A percentile compares a stretch with the other conserved stretches of the same genome.
These are phyloP conservation scores for Macrobrachium nipponense DNA, from an alignment of 1,140 invertebrate genomes.

Conservation along the genomic window DNA sequence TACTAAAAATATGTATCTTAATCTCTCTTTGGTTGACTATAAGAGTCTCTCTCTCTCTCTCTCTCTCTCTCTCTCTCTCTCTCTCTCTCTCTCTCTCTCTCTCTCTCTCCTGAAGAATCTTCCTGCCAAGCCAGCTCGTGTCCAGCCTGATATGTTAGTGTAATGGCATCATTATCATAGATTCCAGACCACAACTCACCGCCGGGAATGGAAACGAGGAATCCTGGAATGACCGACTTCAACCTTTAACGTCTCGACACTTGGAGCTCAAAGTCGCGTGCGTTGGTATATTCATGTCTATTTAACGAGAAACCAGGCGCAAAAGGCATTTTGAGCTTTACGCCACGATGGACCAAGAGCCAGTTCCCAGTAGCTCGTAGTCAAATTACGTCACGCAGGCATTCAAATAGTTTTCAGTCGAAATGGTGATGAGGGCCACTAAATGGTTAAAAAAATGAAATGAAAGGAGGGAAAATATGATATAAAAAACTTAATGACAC, in stretches of 20 bases:
- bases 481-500: no score
- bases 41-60: background rate
- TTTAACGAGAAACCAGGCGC: background rate
- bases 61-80: constrained; percentile 6
- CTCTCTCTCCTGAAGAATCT: background rate
- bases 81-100: constrained; percentile 31
- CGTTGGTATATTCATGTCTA: background rate
- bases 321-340: background rate
- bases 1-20: no score
- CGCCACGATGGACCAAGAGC: background rate
- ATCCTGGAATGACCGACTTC: constrained; percentile 14
- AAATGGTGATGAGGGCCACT: background rate
- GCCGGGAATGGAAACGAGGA: constrained; percentile 27
- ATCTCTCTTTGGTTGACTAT: background rate
- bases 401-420: constrained; percentile 6
- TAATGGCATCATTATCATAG: constrained; percentile 61
- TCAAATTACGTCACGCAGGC: background rate
- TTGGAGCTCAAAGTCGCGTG: background rate
- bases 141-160: constrained; percentile 58
- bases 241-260: background rate
- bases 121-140: constrained; percentile 8
- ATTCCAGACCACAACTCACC: constrained; percentile 57
- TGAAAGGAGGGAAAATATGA: background rate
- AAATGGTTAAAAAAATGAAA: constrained; percentile 1
- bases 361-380: background rate